These are phyloP conservation scores for Heliconius charithonia DNA, from an alignment of 2,888 invertebrate species.

Conservation along the genomic window DNA sequence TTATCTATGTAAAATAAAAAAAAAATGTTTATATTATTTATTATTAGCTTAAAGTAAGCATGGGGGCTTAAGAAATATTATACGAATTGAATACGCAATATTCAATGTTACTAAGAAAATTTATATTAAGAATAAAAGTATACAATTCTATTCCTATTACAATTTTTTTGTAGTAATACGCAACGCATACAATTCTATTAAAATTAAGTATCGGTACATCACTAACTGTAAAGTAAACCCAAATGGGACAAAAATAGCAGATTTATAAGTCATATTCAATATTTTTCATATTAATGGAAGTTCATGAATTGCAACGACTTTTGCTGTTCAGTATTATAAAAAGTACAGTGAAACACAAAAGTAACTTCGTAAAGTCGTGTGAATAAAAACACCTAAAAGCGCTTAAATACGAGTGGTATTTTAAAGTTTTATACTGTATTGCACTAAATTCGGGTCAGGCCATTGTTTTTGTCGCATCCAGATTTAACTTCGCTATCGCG, in stretches of 20 bases:
- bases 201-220: neutral
- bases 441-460: constrained; percentile 39
- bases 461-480: constrained; percentile 44
- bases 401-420: constrained; percentile 37
- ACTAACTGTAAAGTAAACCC: neutral
- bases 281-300: constrained; percentile 17
- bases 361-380: constrained; percentile 31
- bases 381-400: constrained; percentile 40
- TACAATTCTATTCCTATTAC: too few species aligned
- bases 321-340: constrained; percentile 16
- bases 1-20: neutral
- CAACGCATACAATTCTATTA: too few species aligned
- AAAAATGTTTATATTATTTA: neutral
- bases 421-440: constrained; percentile 39
- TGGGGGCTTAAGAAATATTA: neutral
- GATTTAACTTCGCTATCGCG: constrained; percentile 43
- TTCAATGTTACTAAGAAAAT: too few species aligned
- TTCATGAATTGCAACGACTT: constrained; percentile 13
- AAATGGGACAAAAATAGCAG: neutral
- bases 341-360: constrained; percentile 26
- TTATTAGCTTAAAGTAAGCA: neutral
- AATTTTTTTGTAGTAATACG: too few species aligned
- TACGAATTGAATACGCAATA: too few species aligned
- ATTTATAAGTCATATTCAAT: neutral
- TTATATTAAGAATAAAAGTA: too few species aligned